These are phyloP conservation scores for Pseudorectes ferrugineus DNA, from an alignment of 2,113 vertebrate genomes.

Conservation along the genomic window DNA sequence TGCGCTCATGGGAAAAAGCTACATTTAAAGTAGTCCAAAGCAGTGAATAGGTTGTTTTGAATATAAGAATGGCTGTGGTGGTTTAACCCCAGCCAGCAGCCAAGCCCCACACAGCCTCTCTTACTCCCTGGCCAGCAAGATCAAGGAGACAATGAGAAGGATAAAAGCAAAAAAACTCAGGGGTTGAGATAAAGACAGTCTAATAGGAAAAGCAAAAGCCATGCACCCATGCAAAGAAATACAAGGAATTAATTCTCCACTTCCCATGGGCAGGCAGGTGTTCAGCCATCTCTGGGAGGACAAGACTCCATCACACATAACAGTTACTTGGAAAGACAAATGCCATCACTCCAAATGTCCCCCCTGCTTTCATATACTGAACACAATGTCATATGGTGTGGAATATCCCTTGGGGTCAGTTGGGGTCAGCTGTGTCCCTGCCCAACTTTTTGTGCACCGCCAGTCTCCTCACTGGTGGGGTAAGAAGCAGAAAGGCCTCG, in stretches of 20 bases:
- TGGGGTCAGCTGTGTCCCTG: background rate
- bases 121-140: background rate
- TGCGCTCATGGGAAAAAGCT: background rate
- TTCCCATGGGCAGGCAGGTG: background rate
- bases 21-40: background rate
- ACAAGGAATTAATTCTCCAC: background rate
- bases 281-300: background rate
- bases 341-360: background rate
- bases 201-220: background rate
- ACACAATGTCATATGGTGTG: background rate
- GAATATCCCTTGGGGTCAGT: background rate
- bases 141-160: background rate
- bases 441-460: background rate
- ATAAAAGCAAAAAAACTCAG: background rate
- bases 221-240: background rate
- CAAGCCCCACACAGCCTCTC: background rate
- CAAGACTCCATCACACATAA: background rate
- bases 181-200: background rate
- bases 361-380: background rate
- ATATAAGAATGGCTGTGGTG: background rate
- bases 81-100: background rate
- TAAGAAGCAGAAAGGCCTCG: background rate
- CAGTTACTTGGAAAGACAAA: background rate
- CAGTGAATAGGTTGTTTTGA: background rate
- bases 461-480: background rate